These are phyloP conservation scores for Genyomyrus donnyi DNA, from an alignment of 2,113 vertebrate species.

Conservation along the genomic window DNA sequence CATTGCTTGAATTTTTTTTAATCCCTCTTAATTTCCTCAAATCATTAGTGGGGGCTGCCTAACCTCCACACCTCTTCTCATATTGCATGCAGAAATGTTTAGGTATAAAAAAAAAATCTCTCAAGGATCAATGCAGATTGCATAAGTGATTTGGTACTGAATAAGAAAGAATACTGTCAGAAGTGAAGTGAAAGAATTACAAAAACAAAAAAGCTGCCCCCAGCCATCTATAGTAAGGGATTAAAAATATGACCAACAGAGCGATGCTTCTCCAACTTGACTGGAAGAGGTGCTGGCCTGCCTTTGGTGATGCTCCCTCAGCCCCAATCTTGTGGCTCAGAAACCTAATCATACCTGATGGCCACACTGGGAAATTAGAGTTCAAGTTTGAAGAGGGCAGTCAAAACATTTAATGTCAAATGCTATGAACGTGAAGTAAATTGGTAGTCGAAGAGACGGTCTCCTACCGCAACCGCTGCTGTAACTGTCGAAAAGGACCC, in stretches of 20 bases:
- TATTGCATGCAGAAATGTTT: background rate
- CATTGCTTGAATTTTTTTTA: conserved; percentile 17
- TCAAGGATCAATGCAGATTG: conserved; percentile 4
- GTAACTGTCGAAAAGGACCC: background rate
- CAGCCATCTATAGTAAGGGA: background rate
- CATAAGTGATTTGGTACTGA: background rate
- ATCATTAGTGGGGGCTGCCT: background rate
- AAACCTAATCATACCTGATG: background rate
- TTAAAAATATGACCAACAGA: background rate
- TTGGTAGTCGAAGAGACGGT: background rate
- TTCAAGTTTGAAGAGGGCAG: background rate
- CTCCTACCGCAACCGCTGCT: background rate
- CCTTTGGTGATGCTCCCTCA: background rate
- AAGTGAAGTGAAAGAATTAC: background rate
- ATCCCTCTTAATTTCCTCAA: conserved; percentile 13
- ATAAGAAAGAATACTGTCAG: background rate
- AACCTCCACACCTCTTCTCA: background rate
- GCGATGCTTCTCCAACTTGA: background rate
- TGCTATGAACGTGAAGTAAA: background rate
- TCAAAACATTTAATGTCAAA: background rate
- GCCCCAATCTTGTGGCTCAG: background rate
- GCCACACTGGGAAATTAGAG: background rate
- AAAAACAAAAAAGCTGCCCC: background rate
- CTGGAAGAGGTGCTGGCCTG: background rate
- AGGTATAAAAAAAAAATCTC: background rate